Conservation (phyloP, 2,888 invertebrate genomes). For the Eledona agricola region DNA sequence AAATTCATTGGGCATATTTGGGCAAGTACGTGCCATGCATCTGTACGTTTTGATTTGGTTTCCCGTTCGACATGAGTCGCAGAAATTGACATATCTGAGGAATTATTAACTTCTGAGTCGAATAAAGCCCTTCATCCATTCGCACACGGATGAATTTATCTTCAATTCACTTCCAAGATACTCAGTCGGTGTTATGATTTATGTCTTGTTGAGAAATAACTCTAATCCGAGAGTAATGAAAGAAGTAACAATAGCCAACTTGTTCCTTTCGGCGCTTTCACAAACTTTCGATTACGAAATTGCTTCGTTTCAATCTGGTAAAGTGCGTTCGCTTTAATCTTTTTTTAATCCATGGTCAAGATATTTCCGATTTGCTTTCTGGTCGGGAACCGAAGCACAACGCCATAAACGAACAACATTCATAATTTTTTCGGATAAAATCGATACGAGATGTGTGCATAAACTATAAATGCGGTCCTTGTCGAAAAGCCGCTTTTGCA, state of each 20-base stretch:
- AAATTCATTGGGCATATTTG: slow-evolving; percentile 36
- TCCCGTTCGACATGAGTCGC: slow-evolving; percentile 11
- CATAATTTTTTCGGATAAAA: slow-evolving; percentile 7
- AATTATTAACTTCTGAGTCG: slow-evolving; percentile 9
- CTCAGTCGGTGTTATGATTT: background rate
- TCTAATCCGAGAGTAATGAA: slow-evolving; percentile 3
- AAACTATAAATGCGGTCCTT: too few species aligned
- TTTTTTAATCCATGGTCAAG: slow-evolving; percentile 27
- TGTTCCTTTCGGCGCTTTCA: slow-evolving; percentile 15
- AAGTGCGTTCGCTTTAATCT: slow-evolving; percentile 19
- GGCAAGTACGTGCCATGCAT: slow-evolving; percentile 29
- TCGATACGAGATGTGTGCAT: too few species aligned
- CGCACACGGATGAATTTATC: slow-evolving; percentile 6
- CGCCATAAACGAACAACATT: slow-evolving; percentile 20
- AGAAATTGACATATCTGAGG: slow-evolving; percentile 26
- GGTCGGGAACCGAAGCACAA: slow-evolving; percentile 7
- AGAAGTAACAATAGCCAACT: slow-evolving; percentile 23
- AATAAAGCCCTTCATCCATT: slow-evolving; percentile 17
- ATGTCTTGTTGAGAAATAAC: too few species aligned
- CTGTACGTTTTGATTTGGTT: slow-evolving; percentile 22
- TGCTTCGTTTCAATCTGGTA: slow-evolving; percentile 17
- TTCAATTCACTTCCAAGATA: background rate
- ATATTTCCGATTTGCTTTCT: slow-evolving; percentile 17
- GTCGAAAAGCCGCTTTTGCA: too few species aligned
- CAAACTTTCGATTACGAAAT: slow-evolving; percentile 18